These are phyloP conservation scores for Fistularia commersonii DNA, from an alignment of 2,797 vertebrate genomes.

Conservation along the genomic window DNA sequence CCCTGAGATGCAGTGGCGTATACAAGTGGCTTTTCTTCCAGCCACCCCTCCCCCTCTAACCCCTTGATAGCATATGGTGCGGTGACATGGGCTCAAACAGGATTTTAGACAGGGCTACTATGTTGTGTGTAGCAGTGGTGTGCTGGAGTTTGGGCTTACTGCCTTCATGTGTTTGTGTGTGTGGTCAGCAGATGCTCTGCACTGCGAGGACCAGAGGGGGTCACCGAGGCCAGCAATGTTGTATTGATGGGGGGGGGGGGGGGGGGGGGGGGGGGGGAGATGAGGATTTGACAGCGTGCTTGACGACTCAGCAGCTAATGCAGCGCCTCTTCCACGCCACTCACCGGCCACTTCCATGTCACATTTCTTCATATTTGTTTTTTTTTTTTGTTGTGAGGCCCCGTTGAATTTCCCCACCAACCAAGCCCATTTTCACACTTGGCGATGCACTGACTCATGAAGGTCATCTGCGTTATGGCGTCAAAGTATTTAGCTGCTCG, in stretches of 20 bases:
- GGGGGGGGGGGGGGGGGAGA: slow-evolving; percentile 1
- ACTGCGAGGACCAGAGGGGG: slow-evolving; percentile 31
- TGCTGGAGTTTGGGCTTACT: slow-evolving; percentile 10
- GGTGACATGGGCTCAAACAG: slow-evolving; percentile 27
- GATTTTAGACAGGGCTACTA: slow-evolving; percentile 23
- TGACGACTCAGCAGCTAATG: no score
- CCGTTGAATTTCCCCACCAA: slow-evolving; percentile 5
- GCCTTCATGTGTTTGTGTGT: slow-evolving; percentile 15
- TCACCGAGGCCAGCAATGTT: slow-evolving; percentile 34
- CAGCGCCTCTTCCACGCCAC: slow-evolving; percentile 1
- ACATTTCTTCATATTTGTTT: neutral
- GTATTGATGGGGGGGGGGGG: slow-evolving; percentile 29
- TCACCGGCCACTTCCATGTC: neutral
- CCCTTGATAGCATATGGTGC: slow-evolving; percentile 49
- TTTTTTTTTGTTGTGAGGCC: slow-evolving; percentile 3
- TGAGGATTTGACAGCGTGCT: no score
- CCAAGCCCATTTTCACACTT: slow-evolving; percentile 35
- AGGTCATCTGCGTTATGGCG: slow-evolving; percentile 37
- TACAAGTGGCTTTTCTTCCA: slow-evolving; percentile 54
- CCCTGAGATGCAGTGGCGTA: slow-evolving; percentile 33
- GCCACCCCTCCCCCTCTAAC: neutral
- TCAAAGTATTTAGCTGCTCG: slow-evolving; percentile 38
- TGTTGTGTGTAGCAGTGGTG: neutral
- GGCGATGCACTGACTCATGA: slow-evolving; percentile 24
- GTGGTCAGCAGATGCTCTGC: slow-evolving; percentile 48